Percentiles rank a stretch among this genome's conserved stretches.
Conservation (phyloP, 2,888 invertebrate species). For the Sipha maydis region DNA sequence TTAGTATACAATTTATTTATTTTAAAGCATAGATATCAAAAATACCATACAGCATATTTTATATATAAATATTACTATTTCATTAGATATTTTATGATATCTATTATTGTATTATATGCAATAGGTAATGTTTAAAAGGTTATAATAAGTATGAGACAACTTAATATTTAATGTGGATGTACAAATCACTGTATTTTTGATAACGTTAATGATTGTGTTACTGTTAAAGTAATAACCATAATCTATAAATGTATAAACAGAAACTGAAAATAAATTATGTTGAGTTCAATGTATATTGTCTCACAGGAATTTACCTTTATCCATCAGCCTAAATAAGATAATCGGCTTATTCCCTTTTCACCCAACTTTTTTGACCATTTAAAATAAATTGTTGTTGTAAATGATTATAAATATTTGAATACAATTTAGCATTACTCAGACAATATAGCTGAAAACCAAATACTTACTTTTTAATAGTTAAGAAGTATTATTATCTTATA, state of each 20-base stretch:
- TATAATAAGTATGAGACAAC: too few relatives aligned
- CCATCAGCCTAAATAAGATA: background rate
- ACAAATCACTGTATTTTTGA: too few relatives aligned
- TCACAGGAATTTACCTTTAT: too few relatives aligned
- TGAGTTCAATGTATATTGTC: too few relatives aligned
- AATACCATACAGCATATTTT: background rate
- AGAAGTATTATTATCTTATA: too few relatives aligned
- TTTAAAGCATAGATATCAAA: background rate
- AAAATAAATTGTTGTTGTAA: background rate
- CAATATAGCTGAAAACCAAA: background rate
- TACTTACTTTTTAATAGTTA: background rate
- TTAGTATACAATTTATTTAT: background rate
- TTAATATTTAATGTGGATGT: background rate
- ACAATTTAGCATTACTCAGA: background rate
- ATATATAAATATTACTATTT: background rate
- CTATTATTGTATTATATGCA: too few relatives aligned
- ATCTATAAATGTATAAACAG: too few relatives aligned
- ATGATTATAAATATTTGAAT: background rate
- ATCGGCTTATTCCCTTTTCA: background rate
- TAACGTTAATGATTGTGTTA: background rate
- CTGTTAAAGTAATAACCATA: background rate
- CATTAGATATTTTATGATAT: background rate
- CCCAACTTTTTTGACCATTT: background rate
- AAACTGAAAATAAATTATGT: too few relatives aligned
- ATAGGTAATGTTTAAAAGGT: too few relatives aligned